These are phyloP conservation scores for Columba guinea DNA, from an alignment of 2,797 vertebrate genomes.

Conservation along the genomic window DNA sequence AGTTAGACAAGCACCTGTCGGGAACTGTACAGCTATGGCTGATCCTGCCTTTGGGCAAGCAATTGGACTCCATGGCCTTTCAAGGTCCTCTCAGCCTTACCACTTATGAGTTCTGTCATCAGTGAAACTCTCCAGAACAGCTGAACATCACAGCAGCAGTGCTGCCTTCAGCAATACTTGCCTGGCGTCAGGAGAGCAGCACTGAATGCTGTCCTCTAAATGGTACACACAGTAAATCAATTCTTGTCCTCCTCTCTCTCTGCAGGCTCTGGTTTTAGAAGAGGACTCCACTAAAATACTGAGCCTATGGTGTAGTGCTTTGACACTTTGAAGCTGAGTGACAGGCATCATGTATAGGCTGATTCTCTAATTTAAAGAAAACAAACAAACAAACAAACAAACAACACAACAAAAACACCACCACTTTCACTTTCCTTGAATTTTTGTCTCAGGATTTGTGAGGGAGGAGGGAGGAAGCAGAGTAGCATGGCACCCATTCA, in stretches of 20 bases:
- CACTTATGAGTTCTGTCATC: fast-evolving
- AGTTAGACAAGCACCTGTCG: background rate
- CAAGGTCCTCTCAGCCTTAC: background rate
- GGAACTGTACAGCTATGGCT: background rate
- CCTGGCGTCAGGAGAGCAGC: background rate
- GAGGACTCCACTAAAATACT: background rate
- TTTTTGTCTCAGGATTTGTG: background rate
- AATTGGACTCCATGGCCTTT: background rate
- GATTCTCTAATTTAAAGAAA: background rate
- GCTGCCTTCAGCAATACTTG: background rate
- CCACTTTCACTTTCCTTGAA: background rate
- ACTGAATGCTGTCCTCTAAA: background rate
- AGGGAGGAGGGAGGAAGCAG: background rate
- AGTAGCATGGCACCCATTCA: background rate
- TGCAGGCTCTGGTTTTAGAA: background rate
- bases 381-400: too few species aligned
- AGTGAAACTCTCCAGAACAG: background rate
- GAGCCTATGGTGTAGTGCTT: background rate
- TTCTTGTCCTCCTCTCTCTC: background rate
- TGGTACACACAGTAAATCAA: fast-evolving
- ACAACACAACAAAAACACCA: background rate
- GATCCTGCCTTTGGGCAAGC: background rate
- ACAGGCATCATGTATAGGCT: background rate
- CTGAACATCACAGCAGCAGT: background rate
- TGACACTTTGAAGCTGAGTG: background rate